phyloP scores from a whole-genome alignment of 64 coral and sea anemone genomes.

The Catalaphyllia jardinei region DNA sequence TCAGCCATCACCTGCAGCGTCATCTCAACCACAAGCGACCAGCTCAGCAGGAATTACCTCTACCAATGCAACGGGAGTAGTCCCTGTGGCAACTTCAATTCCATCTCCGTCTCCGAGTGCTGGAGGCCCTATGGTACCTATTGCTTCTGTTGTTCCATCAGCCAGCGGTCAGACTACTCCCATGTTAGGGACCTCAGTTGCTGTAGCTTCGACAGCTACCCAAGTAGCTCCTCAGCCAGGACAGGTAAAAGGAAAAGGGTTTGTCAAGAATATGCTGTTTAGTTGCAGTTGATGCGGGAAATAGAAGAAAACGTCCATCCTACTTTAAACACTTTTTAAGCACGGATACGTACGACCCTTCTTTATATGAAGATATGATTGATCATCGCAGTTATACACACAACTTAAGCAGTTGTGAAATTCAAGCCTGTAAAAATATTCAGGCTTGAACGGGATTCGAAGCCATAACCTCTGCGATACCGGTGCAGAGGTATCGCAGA shows the following conservation, averaged over 20 bases:
- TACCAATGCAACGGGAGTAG: not conserved
- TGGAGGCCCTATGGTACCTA: not conserved
- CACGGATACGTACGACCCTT: too few species aligned
- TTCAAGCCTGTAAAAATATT: too few species aligned
- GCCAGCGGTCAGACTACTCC: not conserved
- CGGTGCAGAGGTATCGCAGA: too few species aligned
- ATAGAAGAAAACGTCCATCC: too few species aligned
- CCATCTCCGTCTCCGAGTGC: not conserved
- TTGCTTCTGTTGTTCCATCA: not conserved
- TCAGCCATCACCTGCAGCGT: not conserved
- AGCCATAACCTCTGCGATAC: too few species aligned
- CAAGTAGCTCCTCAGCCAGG: not conserved
- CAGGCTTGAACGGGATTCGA: too few species aligned
- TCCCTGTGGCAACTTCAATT: not conserved
- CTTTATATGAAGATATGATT: too few species aligned
- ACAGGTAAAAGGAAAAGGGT: not conserved
- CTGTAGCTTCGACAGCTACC: not conserved
- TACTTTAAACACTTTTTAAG: too few species aligned
- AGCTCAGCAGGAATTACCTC: not conserved
- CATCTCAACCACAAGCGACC: not conserved
- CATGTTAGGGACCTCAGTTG: not conserved
- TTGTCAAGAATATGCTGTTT: not conserved
- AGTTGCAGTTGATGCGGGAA: too few species aligned
- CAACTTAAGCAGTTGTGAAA: too few species aligned
- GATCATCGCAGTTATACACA: too few species aligned